Conservation (phyloP, 2,113 vertebrate species). For the Microtus richardsoni region DNA sequence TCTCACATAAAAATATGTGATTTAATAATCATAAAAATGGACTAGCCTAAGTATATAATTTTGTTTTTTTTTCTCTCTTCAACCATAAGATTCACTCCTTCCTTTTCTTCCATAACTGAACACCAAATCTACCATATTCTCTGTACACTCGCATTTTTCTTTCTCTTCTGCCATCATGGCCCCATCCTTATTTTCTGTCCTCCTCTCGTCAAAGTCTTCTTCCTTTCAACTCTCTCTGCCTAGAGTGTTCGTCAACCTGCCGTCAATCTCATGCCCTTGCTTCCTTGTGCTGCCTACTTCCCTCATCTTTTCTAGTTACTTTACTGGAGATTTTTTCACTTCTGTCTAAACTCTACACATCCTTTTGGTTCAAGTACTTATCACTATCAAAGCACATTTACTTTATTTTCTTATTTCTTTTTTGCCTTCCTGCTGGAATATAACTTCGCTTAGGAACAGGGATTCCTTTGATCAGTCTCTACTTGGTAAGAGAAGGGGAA, state of each 20-base stretch:
- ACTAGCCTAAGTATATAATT: not conserved
- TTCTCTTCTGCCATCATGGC: not conserved
- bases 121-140: not conserved
- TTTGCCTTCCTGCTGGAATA: not conserved
- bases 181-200: not conserved
- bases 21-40: not conserved
- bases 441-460: not conserved
- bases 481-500: not conserved
- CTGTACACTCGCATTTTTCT: not conserved
- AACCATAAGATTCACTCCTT: not conserved
- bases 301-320: not conserved
- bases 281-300: not conserved
- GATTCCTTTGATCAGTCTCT: not conserved
- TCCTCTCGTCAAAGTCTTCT: not conserved
- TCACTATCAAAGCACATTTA: not conserved
- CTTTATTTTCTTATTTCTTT: not conserved
- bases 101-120: accelerated
- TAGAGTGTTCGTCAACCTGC: not conserved
- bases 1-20: not conserved
- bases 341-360: not conserved
- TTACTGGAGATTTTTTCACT: not conserved
- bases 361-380: not conserved
- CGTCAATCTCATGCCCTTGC: accelerated
- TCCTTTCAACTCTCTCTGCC: not conserved
- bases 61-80: not conserved